Base-by-base conservation (phyloP, 2,888 invertebrate species). In the Pterostichus niger region DNA sequence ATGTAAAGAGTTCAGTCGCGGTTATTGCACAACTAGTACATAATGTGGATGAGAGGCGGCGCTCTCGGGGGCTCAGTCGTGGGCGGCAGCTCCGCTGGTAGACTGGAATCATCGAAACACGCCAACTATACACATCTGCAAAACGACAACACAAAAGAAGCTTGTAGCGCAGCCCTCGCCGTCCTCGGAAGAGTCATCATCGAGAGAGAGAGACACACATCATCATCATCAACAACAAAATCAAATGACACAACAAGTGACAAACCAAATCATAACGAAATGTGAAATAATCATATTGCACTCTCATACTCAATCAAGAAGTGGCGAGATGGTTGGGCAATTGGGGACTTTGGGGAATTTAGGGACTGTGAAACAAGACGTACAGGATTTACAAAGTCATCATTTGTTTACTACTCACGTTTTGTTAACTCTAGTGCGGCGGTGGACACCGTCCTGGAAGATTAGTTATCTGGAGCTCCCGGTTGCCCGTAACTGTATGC, bases 401-500 rank as follows among this genome's bases (percentile, higher is more conserved):
- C 24, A 3, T 24, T 17, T 17, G 54, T 54, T 54, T 54, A 13
- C 40, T 54, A 76, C 33, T 35, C 49, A 54, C 46, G 33, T 52
- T 52, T n/a, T 73, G 73, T 73, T 73, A 73, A 33, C 13, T 46
- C 61, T 61, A 61, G 33, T 40, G 64, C 10, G 31, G 56, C 17
- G 61, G 61, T 61, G 33, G n/a, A n/a, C 56, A 13, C 73, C 73
- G 49, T 44, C 46, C 52, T 83, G 83, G 83, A 83, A 83, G 83
- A 59, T 61, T 83, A 83, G 54, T 83, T 83, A 24, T 83, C 83
- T 31, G 76, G 83, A 52, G 83, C 83, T 40, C 77, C 83, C 17
- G 83, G 77, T 17, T 83, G 83, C n/a, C 90, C 90, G 84, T 90
- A 90, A 56, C 89, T 89, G 84, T 91, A 91, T 17, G 89, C 89